Evolutionary conservation across 2,797 vertebrate genomes (phyloP).

Genomic region (Prunella strophiata): DNA sequence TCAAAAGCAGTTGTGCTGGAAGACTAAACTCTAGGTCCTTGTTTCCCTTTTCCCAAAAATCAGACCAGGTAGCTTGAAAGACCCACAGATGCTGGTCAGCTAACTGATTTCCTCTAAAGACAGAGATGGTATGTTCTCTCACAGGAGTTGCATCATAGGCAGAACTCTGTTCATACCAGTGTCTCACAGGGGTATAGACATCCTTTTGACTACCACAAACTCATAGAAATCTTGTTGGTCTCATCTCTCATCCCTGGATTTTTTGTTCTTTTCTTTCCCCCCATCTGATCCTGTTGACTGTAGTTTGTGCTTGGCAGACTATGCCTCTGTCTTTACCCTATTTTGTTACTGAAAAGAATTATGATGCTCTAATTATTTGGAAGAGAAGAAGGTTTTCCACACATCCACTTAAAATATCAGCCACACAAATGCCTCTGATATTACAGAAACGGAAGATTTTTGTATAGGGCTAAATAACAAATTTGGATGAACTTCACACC

Average conservation of each 20-base stretch:
- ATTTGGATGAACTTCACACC: not conserved
- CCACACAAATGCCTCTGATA: not conserved
- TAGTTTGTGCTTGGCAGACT: not conserved
- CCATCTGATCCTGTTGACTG: not conserved
- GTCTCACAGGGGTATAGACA: not conserved
- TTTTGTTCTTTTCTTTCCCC: not conserved
- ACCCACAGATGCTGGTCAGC: not conserved
- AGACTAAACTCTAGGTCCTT: not conserved
- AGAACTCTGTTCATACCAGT: not conserved
- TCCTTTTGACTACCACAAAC: not conserved
- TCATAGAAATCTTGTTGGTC: not conserved
- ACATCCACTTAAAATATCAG: slow-evolving; percentile 1
- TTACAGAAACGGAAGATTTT: slow-evolving; percentile 24
- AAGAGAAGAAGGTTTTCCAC: not conserved
- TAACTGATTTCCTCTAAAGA: not conserved
- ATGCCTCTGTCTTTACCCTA: not conserved
- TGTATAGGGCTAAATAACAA: not conserved
- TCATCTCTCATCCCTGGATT: fast-evolving
- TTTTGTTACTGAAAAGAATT: not conserved
- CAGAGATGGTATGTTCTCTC: not conserved
- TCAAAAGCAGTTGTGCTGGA: not conserved
- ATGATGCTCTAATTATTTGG: not conserved
- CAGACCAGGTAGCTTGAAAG: not conserved
- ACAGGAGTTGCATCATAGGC: fast-evolving
- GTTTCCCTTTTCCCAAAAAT: not conserved